Conservation (phyloP, 1,140 invertebrate genomes). For the Listronotus bonariensis region DNA sequence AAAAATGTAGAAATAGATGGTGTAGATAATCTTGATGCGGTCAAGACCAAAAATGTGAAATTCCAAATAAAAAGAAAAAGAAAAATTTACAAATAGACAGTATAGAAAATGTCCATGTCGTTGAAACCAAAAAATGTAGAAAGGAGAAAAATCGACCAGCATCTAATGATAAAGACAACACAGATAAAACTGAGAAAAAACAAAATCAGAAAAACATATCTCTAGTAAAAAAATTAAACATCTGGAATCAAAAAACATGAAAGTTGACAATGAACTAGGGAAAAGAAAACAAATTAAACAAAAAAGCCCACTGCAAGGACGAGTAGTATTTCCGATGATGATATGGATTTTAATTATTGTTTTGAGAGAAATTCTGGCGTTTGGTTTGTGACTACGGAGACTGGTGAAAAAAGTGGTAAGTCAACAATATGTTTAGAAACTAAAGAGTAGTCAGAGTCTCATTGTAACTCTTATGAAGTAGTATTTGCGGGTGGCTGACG, state of each 20-base stretch:
- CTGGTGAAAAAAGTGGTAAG: neutral
- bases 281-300: too few relatives aligned
- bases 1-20: conserved; percentile 5
- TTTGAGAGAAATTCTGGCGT: conserved; percentile 50
- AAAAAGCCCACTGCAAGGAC: too few relatives aligned
- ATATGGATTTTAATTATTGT: conserved; percentile 19
- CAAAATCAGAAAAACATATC: too few relatives aligned
- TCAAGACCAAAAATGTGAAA: neutral
- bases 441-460: neutral
- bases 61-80: too few relatives aligned
- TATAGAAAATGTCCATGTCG: conserved; percentile 13
- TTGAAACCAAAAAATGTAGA: neutral
- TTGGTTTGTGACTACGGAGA: conserved; percentile 47
- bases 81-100: conserved; percentile 5
- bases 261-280: too few relatives aligned
- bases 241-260: too few relatives aligned
- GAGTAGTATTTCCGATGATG: conserved; percentile 6
- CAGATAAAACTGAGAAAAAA: too few relatives aligned
- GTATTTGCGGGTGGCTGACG: too few relatives aligned
- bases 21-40: conserved; percentile 10
- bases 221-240: too few relatives aligned
- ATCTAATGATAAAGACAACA: too few relatives aligned
- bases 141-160: too few relatives aligned
- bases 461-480: too few relatives aligned
- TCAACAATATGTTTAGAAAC: neutral